Base-by-base conservation (phyloP, 2,113 vertebrate genomes). In the Anarrhichthys ocellatus region DNA sequence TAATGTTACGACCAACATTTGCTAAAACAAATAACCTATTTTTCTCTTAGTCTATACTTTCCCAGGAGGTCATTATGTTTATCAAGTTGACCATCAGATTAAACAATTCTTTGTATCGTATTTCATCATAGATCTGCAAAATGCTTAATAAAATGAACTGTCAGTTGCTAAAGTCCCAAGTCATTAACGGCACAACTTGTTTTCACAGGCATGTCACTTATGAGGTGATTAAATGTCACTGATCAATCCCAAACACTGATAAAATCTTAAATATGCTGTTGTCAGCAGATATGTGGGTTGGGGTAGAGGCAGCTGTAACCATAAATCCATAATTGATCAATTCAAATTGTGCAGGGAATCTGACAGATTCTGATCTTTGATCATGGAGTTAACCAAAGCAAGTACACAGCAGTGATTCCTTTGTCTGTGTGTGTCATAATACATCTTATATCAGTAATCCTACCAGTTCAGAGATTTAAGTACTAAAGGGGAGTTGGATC, bases 191-290 rank as follows among this genome's bases (percentile, higher is more conserved):
- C 13, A 34, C 11, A 70, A 54, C 40, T 64, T 80, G n/a, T 77
- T 83, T 27, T 71, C 7, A 73, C 46, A 0, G 50, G 40, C 46
- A 59, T 6, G 6, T 24, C 17, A 44, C 1, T 68, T 32, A 58
- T 63, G 6, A 1, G 3, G 29, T 22, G 0, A 73, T 68, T 68
- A 54, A 52, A 78, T 29, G 29, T 71, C 76, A 66, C 27, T 78
- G 58, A 82, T 84, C 62, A 62, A 65, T 79, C 59, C 1, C 5
- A 83, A 32, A 54, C 18, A 34, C 0, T 77, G 50, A 87, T 83
- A 86, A 58, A 58, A 27, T 44, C 14, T 56, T 14, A 0, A 67
- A 32, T 36, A 5, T 64, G 66, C 34, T 42, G 15, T 20, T 38
- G 36, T 87, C 81, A 83, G 80, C 54, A 44, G 77, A 44, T 58